Percentiles rank a stretch among this genome's conserved stretches.
Evolutionary conservation across 1,140 invertebrate species (phyloP).

Genomic region (Musca domestica): DNA sequence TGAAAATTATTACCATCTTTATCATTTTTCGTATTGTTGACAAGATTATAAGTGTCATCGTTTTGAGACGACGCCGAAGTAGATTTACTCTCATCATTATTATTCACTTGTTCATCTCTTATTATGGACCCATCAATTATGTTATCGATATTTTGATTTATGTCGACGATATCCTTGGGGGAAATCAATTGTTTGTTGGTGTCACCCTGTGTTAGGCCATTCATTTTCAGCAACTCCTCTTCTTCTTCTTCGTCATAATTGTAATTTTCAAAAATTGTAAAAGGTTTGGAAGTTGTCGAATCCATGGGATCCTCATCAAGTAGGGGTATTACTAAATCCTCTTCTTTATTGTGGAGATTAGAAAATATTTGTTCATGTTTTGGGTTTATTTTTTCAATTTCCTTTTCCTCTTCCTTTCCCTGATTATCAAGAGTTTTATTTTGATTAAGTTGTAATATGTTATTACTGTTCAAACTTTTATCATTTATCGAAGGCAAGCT

Average conservation of each 20-base stretch:
- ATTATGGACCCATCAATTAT: no score
- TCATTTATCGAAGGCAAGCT: neutral
- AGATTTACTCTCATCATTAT: neutral
- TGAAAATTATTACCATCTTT: conserved; percentile 43
- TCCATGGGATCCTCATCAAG: neutral
- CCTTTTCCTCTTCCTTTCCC: neutral
- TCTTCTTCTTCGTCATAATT: conserved; percentile 11
- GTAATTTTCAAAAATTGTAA: conserved; percentile 13
- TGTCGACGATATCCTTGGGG: no score
- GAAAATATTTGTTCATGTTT: no score
- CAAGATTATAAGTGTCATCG: conserved; percentile 14
- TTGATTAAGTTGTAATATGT: conserved; percentile 35
- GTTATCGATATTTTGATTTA: no score
- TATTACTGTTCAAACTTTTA: conserved; percentile 46
- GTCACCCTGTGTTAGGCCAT: neutral
- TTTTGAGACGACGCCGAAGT: neutral
- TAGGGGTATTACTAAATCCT: neutral
- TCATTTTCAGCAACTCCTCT: neutral
- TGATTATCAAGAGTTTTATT: conserved; percentile 1
- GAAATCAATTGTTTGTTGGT: no score
- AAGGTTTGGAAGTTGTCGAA: neutral
- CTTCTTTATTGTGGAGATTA: neutral
- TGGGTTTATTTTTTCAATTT: neutral
- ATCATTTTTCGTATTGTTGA: neutral
- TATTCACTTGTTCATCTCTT: neutral